Evolutionary conservation across 2,888 invertebrate genomes (phyloP).

Genomic region (Mactromeris polynyma): DNA sequence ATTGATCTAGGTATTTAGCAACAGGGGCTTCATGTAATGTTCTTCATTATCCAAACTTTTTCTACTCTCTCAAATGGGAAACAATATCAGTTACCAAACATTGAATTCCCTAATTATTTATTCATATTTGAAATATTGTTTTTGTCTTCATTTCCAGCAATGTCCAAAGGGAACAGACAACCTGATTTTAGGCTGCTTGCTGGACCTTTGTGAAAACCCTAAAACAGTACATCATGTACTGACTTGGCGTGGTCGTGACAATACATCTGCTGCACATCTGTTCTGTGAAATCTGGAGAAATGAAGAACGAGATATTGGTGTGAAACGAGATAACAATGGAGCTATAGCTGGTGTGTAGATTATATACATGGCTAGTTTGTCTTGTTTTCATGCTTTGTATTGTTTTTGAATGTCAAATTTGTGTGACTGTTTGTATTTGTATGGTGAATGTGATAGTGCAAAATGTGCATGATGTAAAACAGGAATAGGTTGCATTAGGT

Average conservation of each 20-base stretch:
- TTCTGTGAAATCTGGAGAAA: slow-evolving; percentile 87
- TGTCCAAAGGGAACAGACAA: slow-evolving; percentile 86
- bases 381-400: not conserved
- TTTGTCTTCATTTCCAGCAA: slow-evolving; percentile 72
- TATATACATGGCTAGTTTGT: not conserved
- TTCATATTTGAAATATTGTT: not conserved
- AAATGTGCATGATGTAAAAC: too few relatives aligned
- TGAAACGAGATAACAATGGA: slow-evolving; percentile 81
- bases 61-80: too few relatives aligned
- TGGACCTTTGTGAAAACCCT: slow-evolving; percentile 87
- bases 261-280: slow-evolving; percentile 85
- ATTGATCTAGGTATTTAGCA: too few relatives aligned
- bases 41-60: too few relatives aligned
- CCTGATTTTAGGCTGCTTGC: slow-evolving; percentile 86
- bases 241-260: slow-evolving; percentile 85
- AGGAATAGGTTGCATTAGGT: too few relatives aligned
- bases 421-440: too few relatives aligned
- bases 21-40: too few relatives aligned
- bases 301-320: slow-evolving; percentile 86
- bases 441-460: too few relatives aligned
- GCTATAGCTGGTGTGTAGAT: slow-evolving; percentile 80
- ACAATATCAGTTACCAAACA: not conserved
- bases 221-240: slow-evolving; percentile 86
- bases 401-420: too few relatives aligned
- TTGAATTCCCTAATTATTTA: not conserved